Base-by-base conservation (phyloP, 2,888 invertebrate species). In the Drosophila emarginata region DNA sequence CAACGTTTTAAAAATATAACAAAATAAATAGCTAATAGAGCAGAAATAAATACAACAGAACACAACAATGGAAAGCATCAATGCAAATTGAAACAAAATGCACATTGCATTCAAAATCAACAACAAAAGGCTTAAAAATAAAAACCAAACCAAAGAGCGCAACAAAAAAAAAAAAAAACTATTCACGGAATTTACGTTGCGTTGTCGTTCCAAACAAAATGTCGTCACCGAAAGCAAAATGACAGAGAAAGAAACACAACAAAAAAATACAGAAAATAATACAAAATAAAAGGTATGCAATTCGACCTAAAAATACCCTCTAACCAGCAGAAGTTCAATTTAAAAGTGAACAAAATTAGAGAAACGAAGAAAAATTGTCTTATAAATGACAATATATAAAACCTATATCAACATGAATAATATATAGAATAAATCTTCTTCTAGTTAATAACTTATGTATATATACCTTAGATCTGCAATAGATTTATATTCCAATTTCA, bases 111-210 rank as follows among this genome's bases (percentile, higher is more conserved):
- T 76, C 68, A 78, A 87, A 81, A 81, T 80, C 87, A 76, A 78
- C 70, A 59, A 36, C 60, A 54, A 54, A 81, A 61, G 67, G 74
- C 60, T 51, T 75, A 75, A 85, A 86, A 85, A 87, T 77, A 85
- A 72, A 74, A 69, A 26, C 60, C 63, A 74, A 69, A 26, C 60
- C 64, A 72, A 56, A 53, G 59, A 40, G 52, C 51, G n/a, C 45
- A 57, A 14, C 21, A 52, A 54, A 26, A 26, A 6, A 26, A 26
- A 26, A 61, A 72, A 32, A 32, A 60, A 72, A 74, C 56, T 62
- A 77, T 82, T 60, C 68, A 57, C 70, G 71, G 72, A 77, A 87
- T 82, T 72, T 64, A 36, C 52, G 37, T 54, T 56, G 69, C 37
- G 53, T 64, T 61, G 70, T 57, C 26, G 56, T 54, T 64, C 52